Evolutionary conservation across 1,140 invertebrate species (phyloP).

Genomic region (Marisa cornuarietis): DNA sequence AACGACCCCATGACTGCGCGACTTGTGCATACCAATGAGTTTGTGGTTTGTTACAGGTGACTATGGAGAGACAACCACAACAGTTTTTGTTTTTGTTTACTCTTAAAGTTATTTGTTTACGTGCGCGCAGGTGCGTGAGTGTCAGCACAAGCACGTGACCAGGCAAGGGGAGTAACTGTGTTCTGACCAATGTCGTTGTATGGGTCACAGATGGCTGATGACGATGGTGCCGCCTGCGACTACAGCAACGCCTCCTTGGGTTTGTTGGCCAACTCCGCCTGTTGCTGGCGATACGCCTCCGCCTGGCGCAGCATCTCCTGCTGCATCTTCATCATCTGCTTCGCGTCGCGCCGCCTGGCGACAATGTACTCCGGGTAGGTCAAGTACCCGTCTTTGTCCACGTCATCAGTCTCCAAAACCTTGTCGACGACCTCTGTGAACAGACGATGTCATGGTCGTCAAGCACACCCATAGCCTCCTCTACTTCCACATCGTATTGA

Average conservation of each 20-base stretch:
- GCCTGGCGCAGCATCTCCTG: constrained; percentile 29
- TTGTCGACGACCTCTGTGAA: constrained; percentile 81
- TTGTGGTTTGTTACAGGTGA: too few species aligned
- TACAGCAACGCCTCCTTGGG: constrained; percentile 22
- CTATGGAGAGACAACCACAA: too few species aligned
- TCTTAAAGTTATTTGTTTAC: too few species aligned
- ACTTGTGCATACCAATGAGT: too few species aligned
- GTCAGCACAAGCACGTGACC: too few species aligned
- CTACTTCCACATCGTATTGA: too few species aligned
- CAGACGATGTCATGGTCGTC: background rate
- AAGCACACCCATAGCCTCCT: background rate
- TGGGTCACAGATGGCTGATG: too few species aligned
- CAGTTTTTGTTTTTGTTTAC: too few species aligned
- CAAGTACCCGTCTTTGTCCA: constrained; percentile 82
- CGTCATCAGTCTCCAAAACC: constrained; percentile 80
- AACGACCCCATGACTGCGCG: too few species aligned
- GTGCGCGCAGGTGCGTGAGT: too few species aligned
- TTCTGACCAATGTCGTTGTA: too few species aligned
- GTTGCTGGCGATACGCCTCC: constrained; percentile 17
- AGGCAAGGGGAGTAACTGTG: too few species aligned
- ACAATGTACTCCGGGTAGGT: constrained; percentile 81
- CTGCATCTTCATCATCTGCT: constrained; percentile 37
- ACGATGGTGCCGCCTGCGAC: background rate
- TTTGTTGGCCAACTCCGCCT: constrained; percentile 23
- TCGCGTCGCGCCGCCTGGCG: constrained; percentile 65